Evolutionary conservation across 2,797 vertebrate species (phyloP).

Genomic region (Okamejei kenojei): DNA sequence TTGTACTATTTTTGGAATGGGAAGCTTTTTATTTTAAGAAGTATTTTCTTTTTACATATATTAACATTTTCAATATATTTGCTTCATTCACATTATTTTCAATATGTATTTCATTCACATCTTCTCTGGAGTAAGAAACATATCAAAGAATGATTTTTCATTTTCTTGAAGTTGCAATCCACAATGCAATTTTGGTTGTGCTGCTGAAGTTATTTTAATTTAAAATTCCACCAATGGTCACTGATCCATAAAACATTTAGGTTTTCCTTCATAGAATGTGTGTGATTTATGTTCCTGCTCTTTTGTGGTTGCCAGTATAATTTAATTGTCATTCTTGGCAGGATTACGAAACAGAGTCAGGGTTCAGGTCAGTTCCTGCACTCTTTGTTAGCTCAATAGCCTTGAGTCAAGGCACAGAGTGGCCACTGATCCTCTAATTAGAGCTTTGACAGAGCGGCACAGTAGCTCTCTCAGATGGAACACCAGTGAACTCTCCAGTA

Average conservation of each 20-base stretch:
- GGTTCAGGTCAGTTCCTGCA: constrained; percentile 15
- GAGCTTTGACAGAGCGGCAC: not conserved
- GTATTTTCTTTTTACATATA: not conserved
- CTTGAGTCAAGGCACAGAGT: constrained; percentile 22
- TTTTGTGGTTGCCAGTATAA: not conserved
- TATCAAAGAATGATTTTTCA: not conserved
- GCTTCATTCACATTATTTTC: not conserved
- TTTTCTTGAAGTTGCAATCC: not conserved
- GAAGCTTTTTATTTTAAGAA: not conserved
- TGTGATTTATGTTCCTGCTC: not conserved
- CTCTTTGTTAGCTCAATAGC: constrained; percentile 22
- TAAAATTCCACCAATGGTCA: not conserved
- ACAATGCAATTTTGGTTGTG: not conserved
- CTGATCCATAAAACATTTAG: not conserved
- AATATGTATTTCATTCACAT: not conserved
- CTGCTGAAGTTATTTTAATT: not conserved
- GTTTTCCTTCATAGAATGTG: not conserved
- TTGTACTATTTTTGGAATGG: not conserved
- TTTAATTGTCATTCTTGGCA: constrained; percentile 32
- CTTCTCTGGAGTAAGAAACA: not conserved
- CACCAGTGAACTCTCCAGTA: no score
- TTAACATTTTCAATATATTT: not conserved
- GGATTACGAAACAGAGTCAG: constrained; percentile 28
- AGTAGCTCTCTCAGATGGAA: not conserved
- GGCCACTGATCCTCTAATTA: not conserved